Percentiles rank a stretch among this genome's conserved stretches.
phyloP scores from a whole-genome alignment of 2,113 vertebrate species.

The Cyprinodon brontotheroides region DNA sequence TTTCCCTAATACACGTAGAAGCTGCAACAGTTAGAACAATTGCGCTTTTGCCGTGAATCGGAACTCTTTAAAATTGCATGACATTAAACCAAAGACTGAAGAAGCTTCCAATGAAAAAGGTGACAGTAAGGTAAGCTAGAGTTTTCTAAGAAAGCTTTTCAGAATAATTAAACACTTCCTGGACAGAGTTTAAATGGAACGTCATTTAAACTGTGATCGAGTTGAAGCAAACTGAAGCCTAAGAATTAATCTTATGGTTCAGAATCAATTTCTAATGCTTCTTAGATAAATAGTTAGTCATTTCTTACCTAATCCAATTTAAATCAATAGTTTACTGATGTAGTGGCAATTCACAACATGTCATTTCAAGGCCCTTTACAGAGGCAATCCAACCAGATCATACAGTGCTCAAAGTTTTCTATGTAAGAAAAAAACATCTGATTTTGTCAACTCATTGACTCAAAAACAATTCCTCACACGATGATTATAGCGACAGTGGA shows the following conservation, averaged over 20 bases:
- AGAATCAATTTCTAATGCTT: no score
- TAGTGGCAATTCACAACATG: no score
- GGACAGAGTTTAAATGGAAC: background rate
- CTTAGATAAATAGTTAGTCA: no score
- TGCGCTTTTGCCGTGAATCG: background rate
- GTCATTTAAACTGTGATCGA: background rate
- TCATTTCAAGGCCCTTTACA: no score
- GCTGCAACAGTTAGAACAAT: background rate
- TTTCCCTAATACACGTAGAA: background rate
- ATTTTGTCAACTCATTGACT: no score
- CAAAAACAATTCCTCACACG: no score
- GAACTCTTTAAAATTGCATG: background rate
- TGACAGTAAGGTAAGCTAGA: background rate
- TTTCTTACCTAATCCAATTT: no score
- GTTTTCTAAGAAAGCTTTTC: background rate
- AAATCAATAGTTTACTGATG: no score
- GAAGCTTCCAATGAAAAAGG: background rate
- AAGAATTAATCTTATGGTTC: background rate
- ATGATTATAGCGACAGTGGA: no score
- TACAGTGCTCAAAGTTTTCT: no score
- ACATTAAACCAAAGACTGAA: background rate
- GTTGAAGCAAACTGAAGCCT: background rate
- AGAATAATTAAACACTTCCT: background rate
- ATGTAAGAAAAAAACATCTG: no score
- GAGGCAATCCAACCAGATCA: no score